Percentiles rank a stretch among this genome's conserved stretches.
Conservation (phyloP, 1,140 invertebrate genomes). For the Drosophila teissieri region DNA sequence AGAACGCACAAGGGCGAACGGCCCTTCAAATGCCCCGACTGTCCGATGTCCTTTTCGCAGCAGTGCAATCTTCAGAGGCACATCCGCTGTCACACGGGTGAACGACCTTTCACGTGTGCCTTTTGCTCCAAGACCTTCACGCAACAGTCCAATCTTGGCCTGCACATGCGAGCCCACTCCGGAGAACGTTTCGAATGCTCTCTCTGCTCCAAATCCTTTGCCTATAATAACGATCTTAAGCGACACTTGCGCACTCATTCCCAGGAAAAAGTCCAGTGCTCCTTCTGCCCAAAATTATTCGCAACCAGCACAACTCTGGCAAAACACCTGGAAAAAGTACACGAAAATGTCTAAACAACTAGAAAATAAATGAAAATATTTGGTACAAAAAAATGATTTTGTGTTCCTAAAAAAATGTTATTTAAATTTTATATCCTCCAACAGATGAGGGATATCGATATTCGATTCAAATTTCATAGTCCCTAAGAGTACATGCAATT, state of each 20-base stretch:
- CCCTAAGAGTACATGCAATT: no score
- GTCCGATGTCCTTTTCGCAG: neutral
- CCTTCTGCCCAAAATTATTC: neutral
- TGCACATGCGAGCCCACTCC: neutral
- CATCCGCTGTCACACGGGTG: neutral
- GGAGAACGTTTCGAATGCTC: neutral
- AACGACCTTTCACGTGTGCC: neutral
- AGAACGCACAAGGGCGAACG: neutral
- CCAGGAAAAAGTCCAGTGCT: neutral
- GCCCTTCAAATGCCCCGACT: neutral
- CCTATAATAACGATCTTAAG: neutral
- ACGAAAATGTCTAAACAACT: no score
- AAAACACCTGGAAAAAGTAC: no score
- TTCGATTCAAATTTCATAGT: neutral
- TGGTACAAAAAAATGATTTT: no score
- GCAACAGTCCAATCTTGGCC: neutral
- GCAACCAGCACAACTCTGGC: neutral
- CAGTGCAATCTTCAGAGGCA: neutral
- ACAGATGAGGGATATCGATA: no score
- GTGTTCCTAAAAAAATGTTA: neutral
- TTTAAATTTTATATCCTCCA: neutral
- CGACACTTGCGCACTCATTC: neutral
- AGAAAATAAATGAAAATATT: no score
- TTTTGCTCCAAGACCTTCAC: neutral
- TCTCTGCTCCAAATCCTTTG: slow-evolving; percentile 1